Evolutionary conservation across 2,113 vertebrate genomes (phyloP), one percentile per base, ranked within the genome.

Genomic region (Megaceryle maxima): DNA sequence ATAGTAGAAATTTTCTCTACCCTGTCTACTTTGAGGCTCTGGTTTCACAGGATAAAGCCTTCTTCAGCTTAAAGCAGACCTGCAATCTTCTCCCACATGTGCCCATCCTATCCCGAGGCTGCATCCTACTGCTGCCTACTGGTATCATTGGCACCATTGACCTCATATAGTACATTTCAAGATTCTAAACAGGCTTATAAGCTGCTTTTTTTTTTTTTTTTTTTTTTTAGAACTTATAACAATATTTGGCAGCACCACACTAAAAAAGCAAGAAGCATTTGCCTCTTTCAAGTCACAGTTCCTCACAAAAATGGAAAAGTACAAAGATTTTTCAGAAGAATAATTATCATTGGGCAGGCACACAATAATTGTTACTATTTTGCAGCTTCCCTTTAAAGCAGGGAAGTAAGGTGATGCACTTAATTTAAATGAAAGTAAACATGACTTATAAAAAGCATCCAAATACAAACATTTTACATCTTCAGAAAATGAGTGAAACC

Each of bases 341-440:
- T 14, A 64, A 60, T 12, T 33, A 89, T 44, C 31, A 79, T 43
- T 31, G 50, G 16, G 13, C 9, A 87, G 41, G 41, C 9, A 66
- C 10, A 7, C 57, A 31, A 33, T 15, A 76, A 67, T 20, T 48
- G 28, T 68, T 75, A 74, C 64, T 67, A 56, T 81, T 89, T 64
- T 72, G 56, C 31, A 70, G 31, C 33, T 90, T 60, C 29, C 55
- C 56, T 86, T 83, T 74, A 81, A 72, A 94, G 53, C 39, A 75
- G 5, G 3, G 18, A 81, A 57, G 39, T 81, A 28, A 68, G 53
- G 43, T 33, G 60, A 83, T 37, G 50, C 7, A 73, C 44, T 37
- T 57, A 57, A 87, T 81, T 88, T 68, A 69, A 87, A 21, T 16
- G 46, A 70, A 94, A 59, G 48, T n/a, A 92, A 94, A 83, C 25